Percentiles rank a stretch among this genome's conserved stretches.
Conservation (phyloP, 1,140 invertebrate species). For the Euglossa dilemma region DNA sequence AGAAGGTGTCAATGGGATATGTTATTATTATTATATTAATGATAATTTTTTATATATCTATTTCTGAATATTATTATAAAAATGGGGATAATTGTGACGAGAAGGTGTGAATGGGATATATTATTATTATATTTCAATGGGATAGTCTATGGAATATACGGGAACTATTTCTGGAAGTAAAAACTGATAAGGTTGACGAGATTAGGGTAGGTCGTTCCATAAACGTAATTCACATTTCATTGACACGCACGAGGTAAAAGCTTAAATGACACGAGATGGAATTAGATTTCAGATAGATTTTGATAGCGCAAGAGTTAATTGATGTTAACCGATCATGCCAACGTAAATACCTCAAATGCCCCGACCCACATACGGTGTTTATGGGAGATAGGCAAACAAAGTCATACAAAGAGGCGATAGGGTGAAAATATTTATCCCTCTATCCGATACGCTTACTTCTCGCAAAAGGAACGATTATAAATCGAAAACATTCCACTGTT, state of each 20-base stretch:
- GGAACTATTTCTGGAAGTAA: background rate
- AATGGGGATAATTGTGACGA: background rate
- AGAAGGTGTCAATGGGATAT: no score
- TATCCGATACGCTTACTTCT: background rate
- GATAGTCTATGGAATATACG: no score
- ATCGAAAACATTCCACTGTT: background rate
- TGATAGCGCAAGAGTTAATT: constrained; percentile 63
- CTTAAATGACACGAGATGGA: background rate
- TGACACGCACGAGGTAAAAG: background rate
- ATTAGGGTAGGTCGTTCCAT: constrained; percentile 2
- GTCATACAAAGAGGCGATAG: background rate
- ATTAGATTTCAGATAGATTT: constrained; percentile 58
- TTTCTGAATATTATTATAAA: no score
- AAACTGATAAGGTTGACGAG: background rate
- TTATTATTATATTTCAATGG: no score
- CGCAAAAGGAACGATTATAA: background rate
- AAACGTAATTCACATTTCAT: background rate
- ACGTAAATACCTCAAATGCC: constrained; percentile 43
- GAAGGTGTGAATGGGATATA: background rate
- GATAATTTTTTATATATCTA: no score
- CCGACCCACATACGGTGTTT: constrained; percentile 21
- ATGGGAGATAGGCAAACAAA: background rate
- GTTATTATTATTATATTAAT: no score
- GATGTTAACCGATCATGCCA: constrained; percentile 64
- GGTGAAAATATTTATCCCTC: constrained; percentile 7